phyloP scores from a whole-genome alignment of 2,797 vertebrate genomes.

The Enteromius radiatus region DNA sequence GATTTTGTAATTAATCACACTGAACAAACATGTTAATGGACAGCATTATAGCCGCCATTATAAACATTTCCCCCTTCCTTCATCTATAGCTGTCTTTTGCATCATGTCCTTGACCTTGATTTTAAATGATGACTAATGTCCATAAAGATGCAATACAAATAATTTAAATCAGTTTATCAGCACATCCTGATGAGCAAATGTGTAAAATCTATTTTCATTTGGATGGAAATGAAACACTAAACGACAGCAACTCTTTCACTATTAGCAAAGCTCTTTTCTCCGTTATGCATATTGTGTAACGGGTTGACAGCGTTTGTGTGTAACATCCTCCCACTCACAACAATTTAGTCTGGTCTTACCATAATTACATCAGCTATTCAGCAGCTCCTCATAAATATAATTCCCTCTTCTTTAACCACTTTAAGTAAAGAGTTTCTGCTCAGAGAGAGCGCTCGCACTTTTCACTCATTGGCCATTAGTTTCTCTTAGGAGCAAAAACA shows the following conservation, averaged over 20 bases:
- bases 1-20: background rate
- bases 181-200: background rate
- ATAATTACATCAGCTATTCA: constrained; percentile 3
- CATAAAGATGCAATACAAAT: background rate
- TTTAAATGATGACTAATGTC: background rate
- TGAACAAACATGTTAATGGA: background rate
- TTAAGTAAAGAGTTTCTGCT: background rate
- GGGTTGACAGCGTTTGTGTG: background rate
- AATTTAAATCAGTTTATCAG: background rate
- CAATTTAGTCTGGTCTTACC: background rate
- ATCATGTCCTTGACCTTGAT: background rate
- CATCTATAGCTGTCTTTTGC: background rate
- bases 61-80: background rate
- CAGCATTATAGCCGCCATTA: background rate
- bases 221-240: background rate
- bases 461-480: background rate
- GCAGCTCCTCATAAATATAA: background rate
- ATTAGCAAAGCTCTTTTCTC: constrained; percentile 15
- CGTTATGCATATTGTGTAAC: constrained; percentile 1
- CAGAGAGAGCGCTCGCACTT: background rate
- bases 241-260: background rate
- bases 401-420: background rate
- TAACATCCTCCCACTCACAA: background rate
- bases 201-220: background rate
- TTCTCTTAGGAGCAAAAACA: constrained; percentile 3